A percentile compares a stretch with the other conserved stretches of the same genome.
phyloP scores from a whole-genome alignment of 1,140 invertebrate species.

The Aporrectodea caliginosa region DNA sequence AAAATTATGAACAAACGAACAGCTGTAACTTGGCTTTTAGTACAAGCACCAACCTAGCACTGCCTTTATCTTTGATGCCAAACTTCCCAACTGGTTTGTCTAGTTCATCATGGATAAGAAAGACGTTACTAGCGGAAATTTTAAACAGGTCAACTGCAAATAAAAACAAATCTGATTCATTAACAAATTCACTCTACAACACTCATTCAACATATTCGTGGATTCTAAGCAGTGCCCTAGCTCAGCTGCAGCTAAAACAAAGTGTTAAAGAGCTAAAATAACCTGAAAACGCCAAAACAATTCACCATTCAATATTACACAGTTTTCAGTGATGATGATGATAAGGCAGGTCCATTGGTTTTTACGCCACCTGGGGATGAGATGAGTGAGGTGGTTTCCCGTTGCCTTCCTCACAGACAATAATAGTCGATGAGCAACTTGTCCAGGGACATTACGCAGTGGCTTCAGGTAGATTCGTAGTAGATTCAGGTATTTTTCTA shows the following conservation, averaged over 20 bases:
- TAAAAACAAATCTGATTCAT: neutral
- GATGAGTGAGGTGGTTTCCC: too few relatives aligned
- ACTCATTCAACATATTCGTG: neutral
- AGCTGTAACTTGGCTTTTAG: neutral
- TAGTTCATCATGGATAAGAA: slow-evolving; percentile 1
- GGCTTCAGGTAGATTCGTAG: too few relatives aligned
- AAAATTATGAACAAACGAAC: neutral
- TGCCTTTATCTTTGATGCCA: neutral
- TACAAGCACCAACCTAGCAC: neutral
- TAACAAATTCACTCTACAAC: neutral
- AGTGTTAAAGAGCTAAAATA: neutral
- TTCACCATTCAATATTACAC: neutral
- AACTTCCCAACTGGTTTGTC: slow-evolving; percentile 4
- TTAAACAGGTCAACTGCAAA: neutral
- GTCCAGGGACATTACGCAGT: too few relatives aligned
- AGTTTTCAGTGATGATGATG: neutral
- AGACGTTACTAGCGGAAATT: neutral
- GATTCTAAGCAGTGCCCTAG: neutral
- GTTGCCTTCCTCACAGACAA: too few relatives aligned
- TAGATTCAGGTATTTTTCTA: too few relatives aligned
- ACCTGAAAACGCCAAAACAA: neutral
- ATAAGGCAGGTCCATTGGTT: too few relatives aligned
- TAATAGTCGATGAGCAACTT: too few relatives aligned
- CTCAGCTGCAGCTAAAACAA: neutral
- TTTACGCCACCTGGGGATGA: too few relatives aligned